These are phyloP conservation scores for Epizoanthus illoricatus DNA, from an alignment of 92 coral and sea anemone species.

Conservation along the genomic window DNA sequence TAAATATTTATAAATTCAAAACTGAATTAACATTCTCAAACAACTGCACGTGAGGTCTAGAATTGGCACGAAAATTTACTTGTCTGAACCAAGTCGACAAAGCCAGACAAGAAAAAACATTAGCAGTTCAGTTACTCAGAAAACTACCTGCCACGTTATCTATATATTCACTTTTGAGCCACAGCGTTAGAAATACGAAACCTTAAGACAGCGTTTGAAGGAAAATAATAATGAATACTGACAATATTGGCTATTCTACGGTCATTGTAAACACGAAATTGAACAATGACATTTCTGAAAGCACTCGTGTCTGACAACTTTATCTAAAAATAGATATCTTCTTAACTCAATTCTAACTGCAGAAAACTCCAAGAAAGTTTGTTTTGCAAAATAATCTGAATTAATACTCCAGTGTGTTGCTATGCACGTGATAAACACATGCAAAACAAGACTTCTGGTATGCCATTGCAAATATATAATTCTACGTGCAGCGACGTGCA, in stretches of 20 bases:
- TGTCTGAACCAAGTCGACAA: neutral
- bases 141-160: neutral
- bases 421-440: too few species aligned
- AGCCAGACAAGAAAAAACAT: neutral
- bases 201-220: neutral
- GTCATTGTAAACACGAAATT: neutral
- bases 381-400: neutral
- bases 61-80: neutral
- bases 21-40: too few species aligned
- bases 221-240: neutral
- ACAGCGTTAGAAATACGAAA: neutral
- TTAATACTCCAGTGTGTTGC: too few species aligned
- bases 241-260: neutral
- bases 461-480: too few species aligned
- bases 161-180: neutral
- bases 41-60: too few species aligned
- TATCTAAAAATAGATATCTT: too few species aligned
- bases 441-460: too few species aligned
- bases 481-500: too few species aligned
- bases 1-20: too few species aligned
- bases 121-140: conserved; percentile 1
- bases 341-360: too few species aligned
- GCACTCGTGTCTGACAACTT: conserved; percentile 13
- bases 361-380: neutral
- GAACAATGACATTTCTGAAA: neutral